A percentile compares a stretch with the other conserved stretches of the same genome.
phyloP scores from a whole-genome alignment of 2,113 vertebrate genomes.

The Zapus hudsonius region DNA sequence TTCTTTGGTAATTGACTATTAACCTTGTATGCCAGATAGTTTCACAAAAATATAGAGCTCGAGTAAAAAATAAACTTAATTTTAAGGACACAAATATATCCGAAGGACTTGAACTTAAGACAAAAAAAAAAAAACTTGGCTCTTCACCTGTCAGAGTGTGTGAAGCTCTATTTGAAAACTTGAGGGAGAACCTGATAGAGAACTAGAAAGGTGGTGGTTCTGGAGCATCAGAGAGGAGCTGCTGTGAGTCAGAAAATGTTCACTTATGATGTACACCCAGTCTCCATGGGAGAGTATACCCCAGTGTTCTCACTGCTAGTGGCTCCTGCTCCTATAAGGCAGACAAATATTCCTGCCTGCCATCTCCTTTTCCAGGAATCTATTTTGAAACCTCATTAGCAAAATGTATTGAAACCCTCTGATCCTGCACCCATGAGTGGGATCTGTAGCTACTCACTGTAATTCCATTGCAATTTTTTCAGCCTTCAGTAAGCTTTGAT shows the following conservation, averaged over 20 bases:
- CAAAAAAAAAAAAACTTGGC: neutral
- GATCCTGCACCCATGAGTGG: neutral
- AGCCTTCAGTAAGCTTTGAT: neutral
- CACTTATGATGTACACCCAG: neutral
- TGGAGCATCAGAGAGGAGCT: neutral
- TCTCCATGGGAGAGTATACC: neutral
- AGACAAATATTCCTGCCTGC: neutral
- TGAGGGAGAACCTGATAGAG: neutral
- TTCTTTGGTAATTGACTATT: neutral
- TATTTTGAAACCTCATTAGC: neutral
- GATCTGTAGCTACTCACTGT: neutral
- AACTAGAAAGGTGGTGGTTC: neutral
- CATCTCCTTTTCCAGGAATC: neutral
- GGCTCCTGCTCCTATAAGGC: neutral
- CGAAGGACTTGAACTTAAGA: neutral
- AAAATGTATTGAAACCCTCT: neutral
- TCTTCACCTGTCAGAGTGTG: neutral
- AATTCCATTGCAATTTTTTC: neutral
- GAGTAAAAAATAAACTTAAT: neutral
- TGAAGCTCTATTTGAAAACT: neutral
- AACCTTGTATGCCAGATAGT: neutral
- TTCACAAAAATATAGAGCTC: neutral
- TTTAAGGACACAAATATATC: neutral
- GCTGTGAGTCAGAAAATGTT: neutral
- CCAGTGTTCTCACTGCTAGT: fast-evolving